Evolutionary conservation across 2,797 vertebrate species (phyloP), one percentile per base, ranked within the genome.

Genomic region (Lophotriccus pileatus): DNA sequence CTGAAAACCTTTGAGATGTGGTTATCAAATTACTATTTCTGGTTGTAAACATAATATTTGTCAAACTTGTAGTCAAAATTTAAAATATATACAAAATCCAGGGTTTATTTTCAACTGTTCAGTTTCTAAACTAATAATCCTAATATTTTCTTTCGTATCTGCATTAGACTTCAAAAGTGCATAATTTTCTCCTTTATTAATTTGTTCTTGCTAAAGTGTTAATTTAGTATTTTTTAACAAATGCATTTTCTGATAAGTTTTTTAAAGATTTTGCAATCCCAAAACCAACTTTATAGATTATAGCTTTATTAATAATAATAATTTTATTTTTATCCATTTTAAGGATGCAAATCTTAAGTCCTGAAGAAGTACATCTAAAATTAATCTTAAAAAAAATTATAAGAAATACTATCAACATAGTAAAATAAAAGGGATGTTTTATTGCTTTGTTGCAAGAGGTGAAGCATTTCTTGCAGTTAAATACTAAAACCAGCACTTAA

Each of bases 21-120:
- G 53, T 94, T 96, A 85, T 90, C 87, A 67, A 94, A 94, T 94
- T 15, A 96, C 81, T 82, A 4, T 52, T 84, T 77, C 39, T 89
- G 36, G 41, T 74, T 87, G 60, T 75, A 94, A 94, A 83, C 60
- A 83, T 37, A 37, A 9, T 12, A 37, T 24, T 19, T 9, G 27
- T 22, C 77, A 87, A 90, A 41, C 12, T 28, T 10, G 5, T 8
- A 12, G 10, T 25, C 5, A 34, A 58, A 63, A 75, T 67, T 58
- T 43, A 14, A 84, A 53, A 67, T 20, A 28, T 20, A 7, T 13
- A 7, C 5, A 39, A 49, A 69, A 77, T 36, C 13, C 4, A 43
- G 36, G 19, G 3, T 46, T 39, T 41, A 28, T 79, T 75, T 80
- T 36, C 49, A 44, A 78, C 15, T 14, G n/a, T 34, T 59, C 21